These are phyloP conservation scores for Falco punctatus DNA, from an alignment of 2,113 vertebrate species.

Conservation along the genomic window DNA sequence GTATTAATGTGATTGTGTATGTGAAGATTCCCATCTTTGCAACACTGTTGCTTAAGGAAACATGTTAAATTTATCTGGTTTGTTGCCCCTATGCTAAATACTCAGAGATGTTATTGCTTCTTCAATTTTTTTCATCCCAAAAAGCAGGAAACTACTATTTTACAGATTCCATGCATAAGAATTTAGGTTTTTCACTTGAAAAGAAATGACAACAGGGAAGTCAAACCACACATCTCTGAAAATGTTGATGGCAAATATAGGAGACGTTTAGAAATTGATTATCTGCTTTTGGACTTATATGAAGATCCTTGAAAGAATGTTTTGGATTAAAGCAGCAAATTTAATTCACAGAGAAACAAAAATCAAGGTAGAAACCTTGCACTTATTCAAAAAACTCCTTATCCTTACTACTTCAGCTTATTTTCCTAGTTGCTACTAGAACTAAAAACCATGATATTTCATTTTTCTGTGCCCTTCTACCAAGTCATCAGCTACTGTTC, in stretches of 20 bases:
- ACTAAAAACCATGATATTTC: background rate
- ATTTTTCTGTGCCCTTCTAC: background rate
- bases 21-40: background rate
- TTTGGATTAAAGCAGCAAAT: background rate
- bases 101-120: background rate
- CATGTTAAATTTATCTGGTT: background rate
- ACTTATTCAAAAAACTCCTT: background rate
- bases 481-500: background rate
- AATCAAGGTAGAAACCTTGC: background rate
- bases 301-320: background rate
- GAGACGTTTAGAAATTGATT: background rate
- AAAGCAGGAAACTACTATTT: background rate
- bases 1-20: background rate
- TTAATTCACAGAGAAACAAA: background rate
- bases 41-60: background rate
- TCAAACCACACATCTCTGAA: background rate
- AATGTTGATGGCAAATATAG: background rate
- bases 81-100: background rate
- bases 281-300: background rate
- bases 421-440: background rate
- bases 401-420: background rate
- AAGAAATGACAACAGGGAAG: background rate
- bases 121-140: background rate
- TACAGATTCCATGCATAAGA: background rate
- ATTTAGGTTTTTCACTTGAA: background rate